Conservation (phyloP, 2,888 invertebrate genomes). For the Ectropis crepuscularia region DNA sequence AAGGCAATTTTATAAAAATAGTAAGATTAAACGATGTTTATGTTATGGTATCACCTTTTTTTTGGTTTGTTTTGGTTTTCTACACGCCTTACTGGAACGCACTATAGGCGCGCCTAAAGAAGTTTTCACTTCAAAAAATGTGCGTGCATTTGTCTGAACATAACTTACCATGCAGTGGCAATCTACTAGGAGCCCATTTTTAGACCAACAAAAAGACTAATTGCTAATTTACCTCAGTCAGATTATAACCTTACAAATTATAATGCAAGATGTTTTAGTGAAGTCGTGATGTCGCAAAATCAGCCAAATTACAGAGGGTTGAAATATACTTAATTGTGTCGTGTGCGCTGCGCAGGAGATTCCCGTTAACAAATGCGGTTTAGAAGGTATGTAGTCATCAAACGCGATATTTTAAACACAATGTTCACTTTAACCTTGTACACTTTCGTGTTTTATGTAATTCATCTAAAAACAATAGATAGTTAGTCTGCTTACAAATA, state of each 20-base stretch:
- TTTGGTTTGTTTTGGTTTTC: too few species aligned
- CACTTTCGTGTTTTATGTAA: too few species aligned
- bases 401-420: neutral
- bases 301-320: slow-evolving; percentile 75
- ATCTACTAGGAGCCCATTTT: too few species aligned
- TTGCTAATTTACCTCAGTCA: slow-evolving; percentile 54
- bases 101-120: too few species aligned
- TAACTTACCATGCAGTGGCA: too few species aligned
- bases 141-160: neutral
- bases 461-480: too few species aligned
- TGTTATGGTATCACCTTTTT: too few species aligned
- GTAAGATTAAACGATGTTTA: too few species aligned
- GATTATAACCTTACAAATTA: slow-evolving; percentile 63
- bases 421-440: neutral
- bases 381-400: slow-evolving; percentile 31
- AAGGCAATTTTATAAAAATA: too few species aligned
- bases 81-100: too few species aligned
- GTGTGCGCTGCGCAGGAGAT: slow-evolving; percentile 76
- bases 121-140: too few species aligned
- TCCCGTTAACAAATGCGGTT: slow-evolving; percentile 83
- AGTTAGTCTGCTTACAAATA: too few species aligned
- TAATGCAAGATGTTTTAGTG: slow-evolving; percentile 49
- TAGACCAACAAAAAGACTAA: slow-evolving; percentile 36
- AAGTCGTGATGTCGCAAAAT: slow-evolving; percentile 71
- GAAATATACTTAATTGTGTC: slow-evolving; percentile 79